Evolutionary conservation across 1,140 invertebrate genomes (phyloP), one percentile per base, ranked within the genome.

Genomic region (Cephus cinctus): DNA sequence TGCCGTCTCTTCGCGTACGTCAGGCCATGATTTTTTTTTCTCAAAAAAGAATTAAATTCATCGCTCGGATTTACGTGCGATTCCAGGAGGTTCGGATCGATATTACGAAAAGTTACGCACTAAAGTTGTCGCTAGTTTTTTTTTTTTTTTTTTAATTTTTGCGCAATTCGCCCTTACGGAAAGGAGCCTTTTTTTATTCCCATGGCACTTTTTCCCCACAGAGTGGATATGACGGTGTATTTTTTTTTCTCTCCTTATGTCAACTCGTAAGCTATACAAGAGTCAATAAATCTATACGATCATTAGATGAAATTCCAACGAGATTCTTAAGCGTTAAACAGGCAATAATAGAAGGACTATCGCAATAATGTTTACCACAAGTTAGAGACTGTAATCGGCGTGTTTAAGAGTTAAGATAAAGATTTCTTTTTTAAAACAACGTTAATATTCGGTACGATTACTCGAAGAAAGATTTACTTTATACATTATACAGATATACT

Each of bases 341-440:
- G 57, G 58, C 61, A 59, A 50, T 56, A 61, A 55, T 67, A 59
- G 55, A 63, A 63, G 54, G 46, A 22, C 49, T 63, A 60, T 64
- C 48, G 52, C 53, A 57, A 61, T 65, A 57, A 61, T 56, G 36
- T n/a, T n/a, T 62, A 64, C 59, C 57, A 63, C 54, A 56, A 60
- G 43, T 56, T 52, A 14, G 36, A 57, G 52, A 51, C 54, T 57
- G 55, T 54, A 42, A 56, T 60, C 51, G 56, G 51, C 56, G 49
- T 47, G 25, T 61, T 50, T 59, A 61, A 22, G 54, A 48, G 46
- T 57, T 9, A 43, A 43, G 22, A 52, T 52, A 22, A 31, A 57
- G 56, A 56, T 54, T 8, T 3, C 12, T 27, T 58, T 54, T 22
- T 43, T 52, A 59, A 59, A 63, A 61, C 52, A 63, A 57, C 56